Evolutionary conservation across 1,140 invertebrate species (phyloP), one percentile per base, ranked within the genome.

Genomic region (Trichomalopsis sarcophagae): DNA sequence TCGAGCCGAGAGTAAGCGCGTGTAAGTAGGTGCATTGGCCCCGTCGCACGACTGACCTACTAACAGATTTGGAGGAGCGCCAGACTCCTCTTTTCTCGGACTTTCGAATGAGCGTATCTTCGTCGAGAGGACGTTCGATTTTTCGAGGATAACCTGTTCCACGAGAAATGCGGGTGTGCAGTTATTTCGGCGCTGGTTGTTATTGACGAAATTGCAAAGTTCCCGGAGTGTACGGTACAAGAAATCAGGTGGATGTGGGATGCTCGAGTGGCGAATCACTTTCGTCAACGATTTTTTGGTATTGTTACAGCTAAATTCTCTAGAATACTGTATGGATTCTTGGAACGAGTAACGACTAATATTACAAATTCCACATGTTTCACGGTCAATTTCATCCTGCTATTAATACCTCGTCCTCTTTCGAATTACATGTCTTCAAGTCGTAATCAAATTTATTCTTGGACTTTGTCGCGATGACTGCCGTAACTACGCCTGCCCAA

Each of bases 1-100:
- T 88, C 87, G 80, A 76, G 17, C 21, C 21, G 14, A 10, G 23
- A 33, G 5, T 30, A 40, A 27, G 30, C 27, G 23, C 50, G 47
- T 62, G 13, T 47, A 73, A 50, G 47, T 40, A n/a, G 86, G 87
- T 88, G 80, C 87, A 86, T 84, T 87, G 86, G 87, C 87, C 87
- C 66, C 85, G 50, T 79, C 50, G 75, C 50, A 17, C 62, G 87
- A 27, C 81, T 92, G 91, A 92, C 91, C 91, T 87, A 92, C 91
- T 92, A 89, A 90, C 91, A 90, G 91, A 91, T 92, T 92, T 91
- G 90, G 90, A 88, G 76, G 87, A 68, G 23, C 66, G 88, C 90
- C 88, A 89, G 44, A 62, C 50, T 21, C 55, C 14, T 21, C 55
- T 62, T n/a, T 21, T 62, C 55, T 62, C 55, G 55, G 2, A 62